A percentile compares a stretch with the other conserved stretches of the same genome.
phyloP scores from a whole-genome alignment of 2,113 vertebrate genomes.

The Rhinolophus ferrumequinum region DNA sequence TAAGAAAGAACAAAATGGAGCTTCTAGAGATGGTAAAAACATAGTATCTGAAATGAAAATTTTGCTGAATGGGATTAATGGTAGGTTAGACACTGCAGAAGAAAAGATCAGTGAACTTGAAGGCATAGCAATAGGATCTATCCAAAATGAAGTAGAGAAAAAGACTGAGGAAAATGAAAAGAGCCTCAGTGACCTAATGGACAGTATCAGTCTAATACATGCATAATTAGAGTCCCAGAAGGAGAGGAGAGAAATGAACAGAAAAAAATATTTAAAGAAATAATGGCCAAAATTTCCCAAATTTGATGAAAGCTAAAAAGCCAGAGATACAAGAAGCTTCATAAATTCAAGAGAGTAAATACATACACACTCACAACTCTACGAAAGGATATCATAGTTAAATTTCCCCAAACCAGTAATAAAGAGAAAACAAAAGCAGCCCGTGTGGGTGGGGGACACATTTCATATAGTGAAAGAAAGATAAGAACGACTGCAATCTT shows the following conservation, averaged over 20 bases:
- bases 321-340: neutral
- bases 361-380: neutral
- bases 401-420: neutral
- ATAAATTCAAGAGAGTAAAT: neutral
- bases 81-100: neutral
- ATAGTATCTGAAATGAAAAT: neutral
- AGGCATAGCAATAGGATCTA: neutral
- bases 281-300: neutral
- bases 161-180: neutral
- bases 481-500: rapidly evolving
- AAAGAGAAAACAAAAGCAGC: neutral
- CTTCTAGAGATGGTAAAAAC: neutral
- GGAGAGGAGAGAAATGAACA: neutral
- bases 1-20: neutral
- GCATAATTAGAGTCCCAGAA: neutral
- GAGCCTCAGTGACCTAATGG: neutral
- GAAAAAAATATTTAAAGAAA: neutral
- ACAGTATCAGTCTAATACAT: neutral
- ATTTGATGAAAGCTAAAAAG: neutral
- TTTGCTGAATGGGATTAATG: neutral
- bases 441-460: rapidly evolving
- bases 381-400: neutral
- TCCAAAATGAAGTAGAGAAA: neutral
- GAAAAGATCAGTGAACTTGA: neutral
- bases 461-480: rapidly evolving